Conservation (phyloP, 2,888 invertebrate genomes). For the Ophraella communa region DNA sequence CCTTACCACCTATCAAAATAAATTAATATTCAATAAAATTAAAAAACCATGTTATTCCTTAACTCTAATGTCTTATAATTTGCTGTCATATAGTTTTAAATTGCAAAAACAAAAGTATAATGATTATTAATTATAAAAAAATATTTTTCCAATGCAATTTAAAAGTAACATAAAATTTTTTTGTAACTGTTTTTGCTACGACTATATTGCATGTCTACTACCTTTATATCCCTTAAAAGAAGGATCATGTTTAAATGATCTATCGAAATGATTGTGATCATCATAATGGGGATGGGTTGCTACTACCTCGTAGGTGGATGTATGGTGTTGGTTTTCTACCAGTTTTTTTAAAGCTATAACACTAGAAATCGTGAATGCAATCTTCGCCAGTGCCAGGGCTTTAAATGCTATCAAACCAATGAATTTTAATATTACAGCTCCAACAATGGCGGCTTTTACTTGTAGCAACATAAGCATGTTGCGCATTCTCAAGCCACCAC, state of each 20-base stretch:
- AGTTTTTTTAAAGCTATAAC: slow-evolving; percentile 78
- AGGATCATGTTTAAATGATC: slow-evolving; percentile 70
- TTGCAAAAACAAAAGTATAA: too few species aligned
- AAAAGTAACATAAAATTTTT: too few species aligned
- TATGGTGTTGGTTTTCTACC: slow-evolving; percentile 71
- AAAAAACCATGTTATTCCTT: neutral
- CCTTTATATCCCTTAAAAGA: slow-evolving; percentile 68
- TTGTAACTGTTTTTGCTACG: neutral
- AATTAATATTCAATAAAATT: neutral
- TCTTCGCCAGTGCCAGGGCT: slow-evolving; percentile 83
- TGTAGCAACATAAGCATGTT: slow-evolving; percentile 79
- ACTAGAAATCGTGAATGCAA: slow-evolving; percentile 78
- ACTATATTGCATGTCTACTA: slow-evolving; percentile 21
- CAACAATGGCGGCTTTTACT: slow-evolving; percentile 78
- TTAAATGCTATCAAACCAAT: slow-evolving; percentile 84
- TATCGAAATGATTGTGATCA: slow-evolving; percentile 69
- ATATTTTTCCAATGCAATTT: too few species aligned
- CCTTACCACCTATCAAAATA: neutral
- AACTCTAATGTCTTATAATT: too few species aligned
- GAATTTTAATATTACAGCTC: slow-evolving; percentile 77
- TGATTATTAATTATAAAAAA: too few species aligned
- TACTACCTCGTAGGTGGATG: slow-evolving; percentile 79
- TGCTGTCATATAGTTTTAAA: too few species aligned
- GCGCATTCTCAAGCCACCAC: slow-evolving; percentile 67
- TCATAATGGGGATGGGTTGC: slow-evolving; percentile 61